Evolutionary conservation across 2,888 invertebrate genomes (phyloP).

Genomic region (Heteromyza rotundicornis): DNA sequence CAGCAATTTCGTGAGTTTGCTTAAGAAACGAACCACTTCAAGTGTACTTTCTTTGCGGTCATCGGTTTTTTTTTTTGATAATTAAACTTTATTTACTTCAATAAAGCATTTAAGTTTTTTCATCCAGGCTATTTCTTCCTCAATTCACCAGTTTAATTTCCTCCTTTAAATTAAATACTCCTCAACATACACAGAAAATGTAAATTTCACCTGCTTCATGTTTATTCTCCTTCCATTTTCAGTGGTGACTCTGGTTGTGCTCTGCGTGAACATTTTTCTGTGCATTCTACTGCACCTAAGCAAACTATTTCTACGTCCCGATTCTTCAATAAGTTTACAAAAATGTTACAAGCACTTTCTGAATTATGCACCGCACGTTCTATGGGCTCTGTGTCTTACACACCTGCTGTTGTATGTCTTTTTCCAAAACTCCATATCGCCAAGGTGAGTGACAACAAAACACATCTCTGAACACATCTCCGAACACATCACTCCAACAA

Average conservation of each 20-base stretch:
- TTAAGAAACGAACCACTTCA: no score
- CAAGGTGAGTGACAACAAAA: conserved; percentile 60
- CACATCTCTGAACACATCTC: no score
- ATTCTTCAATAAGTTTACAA: conserved; percentile 1
- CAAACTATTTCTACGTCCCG: background rate
- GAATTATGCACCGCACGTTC: conserved; percentile 39
- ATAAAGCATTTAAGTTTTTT: no score
- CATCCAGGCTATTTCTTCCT: no score
- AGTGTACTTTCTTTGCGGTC: no score
- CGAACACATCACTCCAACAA: background rate
- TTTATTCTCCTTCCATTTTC: conserved; percentile 4
- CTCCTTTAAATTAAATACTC: no score
- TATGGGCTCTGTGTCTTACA: conserved; percentile 67
- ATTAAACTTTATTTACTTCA: no score
- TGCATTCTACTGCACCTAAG: conserved; percentile 29
- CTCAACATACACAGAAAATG: background rate
- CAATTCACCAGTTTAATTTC: no score
- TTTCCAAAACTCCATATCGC: conserved; percentile 65
- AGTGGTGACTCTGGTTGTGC: conserved; percentile 35
- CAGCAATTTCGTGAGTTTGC: no score
- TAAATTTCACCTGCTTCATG: background rate
- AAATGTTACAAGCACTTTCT: conserved; percentile 12
- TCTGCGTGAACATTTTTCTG: conserved; percentile 31
- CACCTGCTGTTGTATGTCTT: conserved; percentile 70
- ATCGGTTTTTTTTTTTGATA: no score